Conservation (phyloP, 2,888 invertebrate genomes). For the Eristalis arbustorum region DNA sequence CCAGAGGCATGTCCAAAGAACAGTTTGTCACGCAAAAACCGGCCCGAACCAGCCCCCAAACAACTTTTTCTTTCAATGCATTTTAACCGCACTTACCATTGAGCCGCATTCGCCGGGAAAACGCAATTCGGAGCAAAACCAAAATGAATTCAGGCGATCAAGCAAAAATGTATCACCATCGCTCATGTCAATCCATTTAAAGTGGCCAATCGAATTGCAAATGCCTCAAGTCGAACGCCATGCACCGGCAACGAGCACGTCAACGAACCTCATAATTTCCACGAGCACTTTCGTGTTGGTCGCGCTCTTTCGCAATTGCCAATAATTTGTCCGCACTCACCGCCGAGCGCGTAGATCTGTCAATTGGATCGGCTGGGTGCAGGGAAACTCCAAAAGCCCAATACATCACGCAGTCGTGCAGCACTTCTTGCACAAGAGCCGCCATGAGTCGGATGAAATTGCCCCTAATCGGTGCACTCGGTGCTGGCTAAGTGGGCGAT, state of each 20-base stretch:
- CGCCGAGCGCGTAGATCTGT: not conserved
- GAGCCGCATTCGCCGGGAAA: not conserved
- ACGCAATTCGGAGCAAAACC: not conserved
- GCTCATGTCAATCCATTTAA: not conserved
- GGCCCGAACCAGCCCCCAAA: not conserved
- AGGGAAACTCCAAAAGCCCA: not conserved
- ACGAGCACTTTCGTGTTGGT: not conserved
- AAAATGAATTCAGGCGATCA: not conserved
- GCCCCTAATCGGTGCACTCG: not conserved
- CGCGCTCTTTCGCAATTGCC: not conserved
- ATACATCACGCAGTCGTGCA: not conserved
- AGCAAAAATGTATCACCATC: not conserved
- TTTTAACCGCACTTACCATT: not conserved
- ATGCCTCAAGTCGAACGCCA: not conserved
- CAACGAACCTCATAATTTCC: not conserved
- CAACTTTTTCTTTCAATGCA: not conserved
- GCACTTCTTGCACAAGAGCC: not conserved
- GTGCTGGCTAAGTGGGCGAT: constrained; percentile 56
- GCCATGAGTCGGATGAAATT: not conserved
- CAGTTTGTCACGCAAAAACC: not conserved
- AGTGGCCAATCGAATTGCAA: not conserved
- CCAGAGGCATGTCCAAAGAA: not conserved
- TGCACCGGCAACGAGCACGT: not conserved
- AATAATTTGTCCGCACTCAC: not conserved
- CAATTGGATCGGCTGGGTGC: not conserved